Conservation (phyloP, 2,113 vertebrate species). For the Pterocles gutturalis region DNA sequence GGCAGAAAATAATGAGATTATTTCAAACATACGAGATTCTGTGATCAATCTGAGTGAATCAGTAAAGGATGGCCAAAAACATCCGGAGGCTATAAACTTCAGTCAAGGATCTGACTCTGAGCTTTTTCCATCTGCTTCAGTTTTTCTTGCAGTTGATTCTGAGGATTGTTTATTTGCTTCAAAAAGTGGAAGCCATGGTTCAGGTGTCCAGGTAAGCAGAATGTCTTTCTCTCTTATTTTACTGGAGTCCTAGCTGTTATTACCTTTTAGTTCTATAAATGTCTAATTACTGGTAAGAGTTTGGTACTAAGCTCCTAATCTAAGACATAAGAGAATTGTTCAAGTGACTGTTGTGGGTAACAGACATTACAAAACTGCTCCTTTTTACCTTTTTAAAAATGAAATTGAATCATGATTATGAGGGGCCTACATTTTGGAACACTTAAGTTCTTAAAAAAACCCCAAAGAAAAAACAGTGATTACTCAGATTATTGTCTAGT, state of each 20-base stretch:
- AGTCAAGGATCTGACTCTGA: slow-evolving; percentile 73
- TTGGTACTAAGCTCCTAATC: background rate
- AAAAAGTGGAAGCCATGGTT: slow-evolving; percentile 61
- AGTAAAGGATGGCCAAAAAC: slow-evolving; percentile 77
- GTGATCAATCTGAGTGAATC: slow-evolving; percentile 86
- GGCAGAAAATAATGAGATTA: slow-evolving; percentile 91
- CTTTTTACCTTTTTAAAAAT: background rate
- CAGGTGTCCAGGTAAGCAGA: slow-evolving; percentile 83
- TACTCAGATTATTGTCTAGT: background rate
- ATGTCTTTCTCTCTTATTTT: background rate
- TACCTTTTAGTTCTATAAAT: background rate
- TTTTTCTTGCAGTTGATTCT: slow-evolving; percentile 65
- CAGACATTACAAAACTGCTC: background rate
- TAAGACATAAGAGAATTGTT: background rate
- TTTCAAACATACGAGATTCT: slow-evolving; percentile 88
- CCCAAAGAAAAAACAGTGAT: accelerated
- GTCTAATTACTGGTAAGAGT: background rate
- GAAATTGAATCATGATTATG: background rate
- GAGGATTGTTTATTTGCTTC: slow-evolving; percentile 80
- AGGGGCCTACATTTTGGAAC: background rate
- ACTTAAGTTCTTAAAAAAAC: background rate
- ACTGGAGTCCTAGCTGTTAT: background rate
- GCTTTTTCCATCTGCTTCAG: slow-evolving; percentile 45
- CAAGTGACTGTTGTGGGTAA: background rate
- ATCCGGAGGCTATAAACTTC: slow-evolving; percentile 75